Evolutionary conservation across 2,888 invertebrate species (phyloP).

Genomic region (Dryocosmus kuriphilus): DNA sequence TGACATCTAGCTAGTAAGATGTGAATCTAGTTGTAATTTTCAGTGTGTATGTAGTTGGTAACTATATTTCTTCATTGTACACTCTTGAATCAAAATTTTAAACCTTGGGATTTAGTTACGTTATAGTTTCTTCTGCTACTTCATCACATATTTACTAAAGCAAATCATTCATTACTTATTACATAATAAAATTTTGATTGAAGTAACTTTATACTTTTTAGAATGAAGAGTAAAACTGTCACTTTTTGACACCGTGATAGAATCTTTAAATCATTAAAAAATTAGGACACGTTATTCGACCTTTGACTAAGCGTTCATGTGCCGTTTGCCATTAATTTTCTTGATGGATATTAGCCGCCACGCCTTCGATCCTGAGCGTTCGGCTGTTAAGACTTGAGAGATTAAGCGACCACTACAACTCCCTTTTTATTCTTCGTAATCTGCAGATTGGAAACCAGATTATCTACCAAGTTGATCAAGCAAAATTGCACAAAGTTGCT

Average conservation of each 20-base stretch:
- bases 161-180: too few species aligned
- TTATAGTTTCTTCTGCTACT: not conserved
- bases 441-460: not conserved
- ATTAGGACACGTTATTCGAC: not conserved
- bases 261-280: not conserved
- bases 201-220: not conserved
- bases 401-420: not conserved
- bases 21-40: too few species aligned
- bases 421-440: constrained; percentile 1
- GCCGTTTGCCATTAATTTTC: constrained; percentile 11
- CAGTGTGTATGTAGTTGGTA: too few species aligned
- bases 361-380: not conserved
- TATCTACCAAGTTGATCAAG: not conserved
- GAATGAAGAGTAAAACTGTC: not conserved
- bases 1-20: too few species aligned
- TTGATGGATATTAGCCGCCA: constrained; percentile 2
- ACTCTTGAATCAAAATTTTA: too few species aligned
- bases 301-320: not conserved
- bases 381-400: not conserved
- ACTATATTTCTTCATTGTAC: too few species aligned
- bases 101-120: too few species aligned
- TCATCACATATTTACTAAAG: too few species aligned
- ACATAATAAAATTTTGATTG: not conserved
- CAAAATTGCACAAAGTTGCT: not conserved
- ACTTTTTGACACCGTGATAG: not conserved